Conservation (phyloP, 2,888 invertebrate species). For the Ectemnius lituratus region DNA sequence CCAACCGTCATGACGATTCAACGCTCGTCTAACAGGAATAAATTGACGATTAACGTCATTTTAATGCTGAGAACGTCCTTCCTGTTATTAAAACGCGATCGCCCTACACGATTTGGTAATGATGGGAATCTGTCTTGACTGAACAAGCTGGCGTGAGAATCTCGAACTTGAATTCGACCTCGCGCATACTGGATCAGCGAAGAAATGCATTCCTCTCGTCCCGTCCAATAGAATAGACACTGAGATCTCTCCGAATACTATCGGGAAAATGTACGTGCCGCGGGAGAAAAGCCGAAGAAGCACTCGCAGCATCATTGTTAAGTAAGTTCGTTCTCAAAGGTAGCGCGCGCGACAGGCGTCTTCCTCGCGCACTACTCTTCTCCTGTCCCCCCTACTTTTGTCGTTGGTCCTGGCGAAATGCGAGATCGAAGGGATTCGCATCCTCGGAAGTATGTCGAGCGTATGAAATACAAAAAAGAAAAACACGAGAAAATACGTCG, state of each 20-base stretch:
- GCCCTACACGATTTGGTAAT: no score
- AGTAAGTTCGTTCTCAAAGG: slow-evolving; percentile 1
- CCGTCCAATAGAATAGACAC: background rate
- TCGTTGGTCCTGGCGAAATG: slow-evolving; percentile 6
- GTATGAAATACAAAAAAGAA: background rate
- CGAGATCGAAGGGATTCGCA: background rate
- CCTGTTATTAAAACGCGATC: no score
- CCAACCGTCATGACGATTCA: background rate
- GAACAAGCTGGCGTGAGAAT: background rate
- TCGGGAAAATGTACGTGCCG: background rate
- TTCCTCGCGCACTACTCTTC: background rate
- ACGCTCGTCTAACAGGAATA: background rate
- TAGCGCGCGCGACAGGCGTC: slow-evolving; percentile 1
- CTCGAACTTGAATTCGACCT: background rate
- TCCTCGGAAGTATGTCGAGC: background rate
- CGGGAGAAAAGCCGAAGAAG: background rate
- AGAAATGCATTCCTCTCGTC: background rate
- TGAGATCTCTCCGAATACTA: background rate
- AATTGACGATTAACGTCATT: background rate
- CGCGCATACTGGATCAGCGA: slow-evolving; percentile 4
- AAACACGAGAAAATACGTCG: background rate
- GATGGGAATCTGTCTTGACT: no score
- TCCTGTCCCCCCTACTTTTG: background rate
- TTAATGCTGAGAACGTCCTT: no score
- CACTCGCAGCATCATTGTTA: slow-evolving; percentile 8